These are phyloP conservation scores for Oncorhynchus gorbuscha DNA, from an alignment of 2,113 vertebrate genomes.

Conservation along the genomic window DNA sequence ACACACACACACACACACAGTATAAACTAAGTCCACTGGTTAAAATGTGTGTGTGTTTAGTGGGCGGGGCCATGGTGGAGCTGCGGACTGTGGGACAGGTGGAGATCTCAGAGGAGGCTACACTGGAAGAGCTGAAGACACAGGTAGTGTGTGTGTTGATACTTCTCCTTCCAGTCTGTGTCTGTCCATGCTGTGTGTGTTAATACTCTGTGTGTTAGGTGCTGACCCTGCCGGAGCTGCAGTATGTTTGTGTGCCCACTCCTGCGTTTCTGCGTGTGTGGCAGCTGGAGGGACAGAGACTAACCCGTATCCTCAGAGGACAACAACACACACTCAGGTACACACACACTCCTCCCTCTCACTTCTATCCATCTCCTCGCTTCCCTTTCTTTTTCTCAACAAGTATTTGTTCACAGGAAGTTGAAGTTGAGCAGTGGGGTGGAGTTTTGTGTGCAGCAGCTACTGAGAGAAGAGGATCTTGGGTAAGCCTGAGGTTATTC, in stretches of 20 bases:
- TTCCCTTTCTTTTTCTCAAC: not conserved
- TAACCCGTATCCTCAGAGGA: constrained; percentile 75
- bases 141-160: constrained; percentile 76
- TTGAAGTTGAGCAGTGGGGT: constrained; percentile 70
- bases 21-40: not conserved
- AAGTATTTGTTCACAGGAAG: constrained; percentile 59
- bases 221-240: constrained; percentile 76
- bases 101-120: constrained; percentile 84
- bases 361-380: not conserved
- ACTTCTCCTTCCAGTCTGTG: not conserved
- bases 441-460: constrained; percentile 82
- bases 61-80: constrained; percentile 49
- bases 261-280: constrained; percentile 83
- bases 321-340: constrained; percentile 78
- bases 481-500: constrained; percentile 70
- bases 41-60: constrained; percentile 2
- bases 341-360: not conserved
- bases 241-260: constrained; percentile 67
- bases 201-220: constrained; percentile 58
- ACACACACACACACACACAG: not conserved
- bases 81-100: constrained; percentile 77
- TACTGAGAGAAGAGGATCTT: constrained; percentile 82
- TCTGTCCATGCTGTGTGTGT: constrained; percentile 7
- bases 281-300: constrained; percentile 78
- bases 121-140: constrained; percentile 84